phyloP scores from a whole-genome alignment of 2,888 invertebrate species.

The Pristionchus fissidentatus region DNA sequence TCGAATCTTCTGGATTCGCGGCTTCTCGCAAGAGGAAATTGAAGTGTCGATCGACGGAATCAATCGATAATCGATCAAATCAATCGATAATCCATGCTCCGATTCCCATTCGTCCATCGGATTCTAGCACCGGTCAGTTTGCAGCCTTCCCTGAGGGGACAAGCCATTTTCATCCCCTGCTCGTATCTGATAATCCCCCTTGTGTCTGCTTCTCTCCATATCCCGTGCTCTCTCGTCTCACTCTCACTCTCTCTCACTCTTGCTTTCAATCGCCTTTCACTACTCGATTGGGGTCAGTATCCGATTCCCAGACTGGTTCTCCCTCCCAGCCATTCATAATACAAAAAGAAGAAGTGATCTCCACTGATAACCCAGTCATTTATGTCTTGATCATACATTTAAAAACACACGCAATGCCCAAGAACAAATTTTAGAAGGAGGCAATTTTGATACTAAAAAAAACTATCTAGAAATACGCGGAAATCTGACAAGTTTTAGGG shows the following conservation, averaged over 20 bases:
- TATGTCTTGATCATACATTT: no score
- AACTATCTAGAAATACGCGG: no score
- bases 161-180: not conserved
- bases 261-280: slow-evolving; percentile 35
- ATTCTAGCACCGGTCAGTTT: slow-evolving; percentile 33
- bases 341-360: slow-evolving; percentile 15
- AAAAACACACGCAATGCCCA: no score
- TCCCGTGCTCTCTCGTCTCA: not conserved
- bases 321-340: not conserved
- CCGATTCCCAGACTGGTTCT: slow-evolving; percentile 28
- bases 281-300: slow-evolving; percentile 47
- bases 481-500: no score
- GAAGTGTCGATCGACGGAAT: slow-evolving; percentile 49
- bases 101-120: slow-evolving; percentile 14
- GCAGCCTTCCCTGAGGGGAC: not conserved
- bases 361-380: slow-evolving; percentile 21
- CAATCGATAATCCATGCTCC: slow-evolving; percentile 41
- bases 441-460: no score
- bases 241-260: slow-evolving; percentile 33
- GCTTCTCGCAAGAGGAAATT: slow-evolving; percentile 70
- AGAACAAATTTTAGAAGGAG: no score
- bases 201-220: not conserved
- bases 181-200: slow-evolving; percentile 28
- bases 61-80: not conserved
- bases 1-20: slow-evolving; percentile 63